A percentile compares a stretch with the other conserved stretches of the same genome.
phyloP scores from a whole-genome alignment of 1,140 invertebrate genomes.

The Drosophila carrolli region DNA sequence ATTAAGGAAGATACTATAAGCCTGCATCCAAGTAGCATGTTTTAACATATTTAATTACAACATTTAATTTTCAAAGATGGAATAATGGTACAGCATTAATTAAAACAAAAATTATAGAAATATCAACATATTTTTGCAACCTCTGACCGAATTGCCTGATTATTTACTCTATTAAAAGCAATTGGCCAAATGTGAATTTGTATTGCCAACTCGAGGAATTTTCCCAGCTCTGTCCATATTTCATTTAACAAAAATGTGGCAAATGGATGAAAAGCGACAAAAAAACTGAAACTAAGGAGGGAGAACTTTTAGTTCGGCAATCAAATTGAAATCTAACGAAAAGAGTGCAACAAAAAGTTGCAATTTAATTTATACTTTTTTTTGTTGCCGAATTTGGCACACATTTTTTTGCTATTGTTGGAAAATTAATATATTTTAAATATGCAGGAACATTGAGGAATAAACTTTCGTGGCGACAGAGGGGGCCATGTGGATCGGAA shows the following conservation, averaged over 20 bases:
- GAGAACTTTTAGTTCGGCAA: conserved; percentile 20
- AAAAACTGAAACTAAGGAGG: neutral
- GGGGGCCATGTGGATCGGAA: neutral
- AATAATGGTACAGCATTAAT: too few species aligned
- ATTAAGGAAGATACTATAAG: too few species aligned
- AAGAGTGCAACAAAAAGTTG: conserved; percentile 26
- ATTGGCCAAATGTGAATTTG: conserved; percentile 32
- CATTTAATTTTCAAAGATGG: too few species aligned
- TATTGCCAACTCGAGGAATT: conserved; percentile 10
- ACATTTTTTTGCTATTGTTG: conserved; percentile 7
- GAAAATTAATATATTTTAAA: conserved; percentile 59
- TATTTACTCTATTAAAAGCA: conserved; percentile 36
- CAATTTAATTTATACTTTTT: conserved; percentile 1
- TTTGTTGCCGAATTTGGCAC: conserved; percentile 9
- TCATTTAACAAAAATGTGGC: conserved; percentile 22
- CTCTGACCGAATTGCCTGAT: conserved; percentile 2
- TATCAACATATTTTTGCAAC: neutral
- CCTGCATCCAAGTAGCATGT: too few species aligned
- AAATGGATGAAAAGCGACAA: neutral
- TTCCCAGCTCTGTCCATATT: conserved; percentile 1
- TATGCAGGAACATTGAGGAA: conserved; percentile 39
- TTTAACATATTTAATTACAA: too few species aligned
- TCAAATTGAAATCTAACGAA: conserved; percentile 34
- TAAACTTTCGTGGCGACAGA: neutral
- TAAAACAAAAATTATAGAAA: too few species aligned